These are phyloP conservation scores for Thalassoma bifasciatum DNA, from an alignment of 2,113 vertebrate genomes.

Conservation along the genomic window DNA sequence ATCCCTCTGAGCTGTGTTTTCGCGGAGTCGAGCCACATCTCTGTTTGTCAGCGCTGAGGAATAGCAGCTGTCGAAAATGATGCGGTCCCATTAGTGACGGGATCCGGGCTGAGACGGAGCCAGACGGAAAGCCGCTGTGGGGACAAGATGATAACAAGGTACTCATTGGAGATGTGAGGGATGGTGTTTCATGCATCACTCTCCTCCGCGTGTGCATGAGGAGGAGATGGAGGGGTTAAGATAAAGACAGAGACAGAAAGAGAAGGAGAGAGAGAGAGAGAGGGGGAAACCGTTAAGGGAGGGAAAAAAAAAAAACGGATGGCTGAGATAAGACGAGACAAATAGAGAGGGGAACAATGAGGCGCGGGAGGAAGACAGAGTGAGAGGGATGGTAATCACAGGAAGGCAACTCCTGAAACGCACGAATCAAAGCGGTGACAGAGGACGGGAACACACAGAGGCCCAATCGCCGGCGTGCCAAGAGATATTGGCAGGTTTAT, in stretches of 20 bases:
- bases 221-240: constrained; percentile 59
- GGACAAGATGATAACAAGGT: constrained; percentile 81
- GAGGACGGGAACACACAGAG: not conserved
- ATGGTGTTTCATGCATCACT: constrained; percentile 65
- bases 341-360: constrained; percentile 59
- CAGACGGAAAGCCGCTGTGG: constrained; percentile 66
- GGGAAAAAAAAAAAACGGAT: constrained; percentile 31
- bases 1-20: constrained; percentile 66
- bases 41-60: constrained; percentile 73
- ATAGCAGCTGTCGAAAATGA: constrained; percentile 74
- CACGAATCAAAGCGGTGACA: constrained; percentile 30
- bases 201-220: constrained; percentile 53
- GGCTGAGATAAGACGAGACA: constrained; percentile 62
- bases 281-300: constrained; percentile 21
- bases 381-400: constrained; percentile 56
- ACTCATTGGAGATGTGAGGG: constrained; percentile 76
- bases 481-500: constrained; percentile 59
- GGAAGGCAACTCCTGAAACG: constrained; percentile 33
- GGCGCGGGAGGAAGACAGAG: constrained; percentile 41
- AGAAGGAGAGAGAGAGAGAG: constrained; percentile 22
- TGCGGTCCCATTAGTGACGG: constrained; percentile 75
- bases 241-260: constrained; percentile 29
- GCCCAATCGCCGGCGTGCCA: constrained; percentile 5
- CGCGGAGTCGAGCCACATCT: constrained; percentile 51
- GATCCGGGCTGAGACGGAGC: constrained; percentile 65